Evolutionary conservation across 2,888 invertebrate species (phyloP), one percentile per base, ranked within the genome.

Genomic region (Ophraella communa): DNA sequence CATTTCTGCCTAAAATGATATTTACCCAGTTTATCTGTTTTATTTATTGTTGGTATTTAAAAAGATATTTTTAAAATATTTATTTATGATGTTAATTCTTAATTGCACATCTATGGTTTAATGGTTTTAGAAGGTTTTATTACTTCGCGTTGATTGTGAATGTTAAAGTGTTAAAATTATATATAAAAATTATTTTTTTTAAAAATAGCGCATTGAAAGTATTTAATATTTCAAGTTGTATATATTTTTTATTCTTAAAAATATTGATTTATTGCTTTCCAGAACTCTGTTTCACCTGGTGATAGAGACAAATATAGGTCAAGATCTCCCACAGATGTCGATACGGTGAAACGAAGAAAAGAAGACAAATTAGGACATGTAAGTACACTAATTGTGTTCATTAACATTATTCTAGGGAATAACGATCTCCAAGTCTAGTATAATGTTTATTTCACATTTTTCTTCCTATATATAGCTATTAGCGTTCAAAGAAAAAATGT

Each of bases 281-380:
- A 93, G 93, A 93, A 90, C 84, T 93, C 93, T 76, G 92, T 93
- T 84, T 93, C 93, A 64, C 94, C 94, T 8, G 92, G 90, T 59
- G 91, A 91, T 78, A 84, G 91, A 75, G 93, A 93, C 82, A 93
- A 93, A 81, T 93, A 93, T 80, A 87, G 93, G 82, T 90, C 92
- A 74, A 85, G 92, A 80, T 92, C 92, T 83, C 91, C 92, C 14
- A 88, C 90, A 5, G 87, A 87, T 69, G 85, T 85, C 58, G 84
- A 86, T 71, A 69, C 89, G 73, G 86, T 89, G 77, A 90, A 90
- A 79, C 83, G 91, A 73, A 91, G 92, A 83, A 92, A 93, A 82
- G 93, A 93, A 81, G 93, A 93, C 77, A 93, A 93, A 82, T 86
- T 90, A 83, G 91, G 91, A 64, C 92, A 92, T 45, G 63, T 63